Percentiles rank a stretch among this genome's conserved stretches.
Conservation (phyloP, 2,888 invertebrate species). For the Drosophila fulvimacula region DNA sequence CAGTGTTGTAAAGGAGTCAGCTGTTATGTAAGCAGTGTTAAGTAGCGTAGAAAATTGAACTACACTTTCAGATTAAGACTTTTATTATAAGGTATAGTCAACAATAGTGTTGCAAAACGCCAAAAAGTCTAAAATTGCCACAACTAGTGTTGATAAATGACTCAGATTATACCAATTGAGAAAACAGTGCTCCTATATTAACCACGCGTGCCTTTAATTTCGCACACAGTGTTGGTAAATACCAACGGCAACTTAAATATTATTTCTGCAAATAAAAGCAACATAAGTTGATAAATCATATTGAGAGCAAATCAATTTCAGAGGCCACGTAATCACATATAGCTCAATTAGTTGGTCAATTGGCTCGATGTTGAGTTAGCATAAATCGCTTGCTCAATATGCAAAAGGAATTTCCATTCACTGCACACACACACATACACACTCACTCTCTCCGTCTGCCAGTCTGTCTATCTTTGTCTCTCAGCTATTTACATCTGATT, state of each 20-base stretch:
- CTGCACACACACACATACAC: not conserved
- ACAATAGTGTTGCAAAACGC: not conserved
- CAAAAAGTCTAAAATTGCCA: too few relatives aligned
- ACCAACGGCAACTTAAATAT: not conserved
- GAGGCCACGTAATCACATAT: slow-evolving; percentile 37
- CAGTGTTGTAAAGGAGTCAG: slow-evolving; percentile 17
- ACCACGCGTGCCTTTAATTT: not conserved
- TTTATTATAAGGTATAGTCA: not conserved
- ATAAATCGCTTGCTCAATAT: slow-evolving; percentile 45
- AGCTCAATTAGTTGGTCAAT: slow-evolving; percentile 55
- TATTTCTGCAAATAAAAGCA: not conserved
- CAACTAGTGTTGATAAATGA: not conserved
- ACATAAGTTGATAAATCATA: slow-evolving; percentile 31
- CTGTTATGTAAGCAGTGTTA: not conserved
- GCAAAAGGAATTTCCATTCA: slow-evolving; percentile 25
- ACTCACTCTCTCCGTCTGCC: not conserved
- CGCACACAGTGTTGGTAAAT: not conserved
- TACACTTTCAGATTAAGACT: not conserved
- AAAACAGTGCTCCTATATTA: not conserved
- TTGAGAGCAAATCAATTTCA: slow-evolving; percentile 3
- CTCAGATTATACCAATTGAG: too few relatives aligned
- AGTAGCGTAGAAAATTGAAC: not conserved
- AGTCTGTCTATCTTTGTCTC: not conserved
- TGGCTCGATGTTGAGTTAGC: slow-evolving; percentile 43
- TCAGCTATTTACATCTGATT: slow-evolving; percentile 66